Conservation (phyloP, 1,140 invertebrate genomes). For the Cheumatopsyche charites region DNA sequence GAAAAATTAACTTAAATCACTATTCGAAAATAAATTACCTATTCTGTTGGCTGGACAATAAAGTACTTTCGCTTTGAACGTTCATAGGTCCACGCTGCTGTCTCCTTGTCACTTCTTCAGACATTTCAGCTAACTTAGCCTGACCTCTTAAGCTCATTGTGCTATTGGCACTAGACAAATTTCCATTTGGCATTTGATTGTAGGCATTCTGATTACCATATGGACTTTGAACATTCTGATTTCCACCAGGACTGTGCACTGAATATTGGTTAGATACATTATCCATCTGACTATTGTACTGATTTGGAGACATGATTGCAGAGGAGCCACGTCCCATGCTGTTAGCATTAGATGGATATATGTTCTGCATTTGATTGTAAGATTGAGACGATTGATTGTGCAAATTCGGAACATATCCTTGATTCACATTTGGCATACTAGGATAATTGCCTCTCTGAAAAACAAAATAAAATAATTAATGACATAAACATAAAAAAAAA, state of each 20-base stretch:
- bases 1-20: background rate
- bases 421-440: constrained; percentile 59
- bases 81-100: constrained; percentile 64
- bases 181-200: constrained; percentile 24
- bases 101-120: constrained; percentile 77
- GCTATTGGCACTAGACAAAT: background rate
- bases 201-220: constrained; percentile 16
- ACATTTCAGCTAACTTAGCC: constrained; percentile 82
- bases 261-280: constrained; percentile 26
- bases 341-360: background rate
- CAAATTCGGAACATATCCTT: constrained; percentile 39
- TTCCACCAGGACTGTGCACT: background rate
- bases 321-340: constrained; percentile 16
- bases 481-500: background rate
- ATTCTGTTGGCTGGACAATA: constrained; percentile 47
- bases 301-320: constrained; percentile 21
- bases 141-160: constrained; percentile 62
- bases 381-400: constrained; percentile 21
- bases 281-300: constrained; percentile 26
- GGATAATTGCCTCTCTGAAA: constrained; percentile 44
- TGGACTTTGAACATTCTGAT: constrained; percentile 6
- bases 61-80: constrained; percentile 40
- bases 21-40: constrained; percentile 29
- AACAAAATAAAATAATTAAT: constrained; percentile 17
- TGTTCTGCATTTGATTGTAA: constrained; percentile 31